phyloP scores from a whole-genome alignment of 2,888 invertebrate genomes.

The Acanthopleura granulata region DNA sequence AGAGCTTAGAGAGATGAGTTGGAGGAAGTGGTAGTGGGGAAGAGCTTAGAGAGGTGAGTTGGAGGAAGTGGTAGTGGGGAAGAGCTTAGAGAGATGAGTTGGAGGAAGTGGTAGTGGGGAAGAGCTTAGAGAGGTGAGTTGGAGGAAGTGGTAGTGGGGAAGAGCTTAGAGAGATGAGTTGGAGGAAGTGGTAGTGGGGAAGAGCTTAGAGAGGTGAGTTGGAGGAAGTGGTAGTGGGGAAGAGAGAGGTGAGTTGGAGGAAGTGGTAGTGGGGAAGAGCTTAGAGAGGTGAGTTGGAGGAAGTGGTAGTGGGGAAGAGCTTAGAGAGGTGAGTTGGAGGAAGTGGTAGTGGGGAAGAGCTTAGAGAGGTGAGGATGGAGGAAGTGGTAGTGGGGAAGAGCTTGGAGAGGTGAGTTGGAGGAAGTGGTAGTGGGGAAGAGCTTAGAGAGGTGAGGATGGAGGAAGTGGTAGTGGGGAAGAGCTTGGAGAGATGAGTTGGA shows the following conservation, averaged over 20 bases:
- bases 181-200: constrained; percentile 94
- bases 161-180: constrained; percentile 90
- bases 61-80: constrained; percentile 94
- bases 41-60: constrained; percentile 90
- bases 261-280: constrained; percentile 94
- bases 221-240: constrained; percentile 94
- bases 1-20: constrained; percentile 90
- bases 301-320: constrained; percentile 94
- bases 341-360: constrained; percentile 94
- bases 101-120: constrained; percentile 94
- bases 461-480: constrained; percentile 95
- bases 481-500: constrained; percentile 89
- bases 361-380: constrained; percentile 89
- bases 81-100: constrained; percentile 90
- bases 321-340: constrained; percentile 90
- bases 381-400: constrained; percentile 96
- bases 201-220: constrained; percentile 90
- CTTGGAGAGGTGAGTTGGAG: constrained; percentile 87
- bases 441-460: constrained; percentile 89
- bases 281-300: constrained; percentile 90
- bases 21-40: constrained; percentile 94
- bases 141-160: constrained; percentile 94
- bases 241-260: constrained; percentile 90
- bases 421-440: constrained; percentile 96
- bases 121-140: constrained; percentile 90